Evolutionary conservation across 2,797 vertebrate species (phyloP).

Genomic region (Halcyon badia): DNA sequence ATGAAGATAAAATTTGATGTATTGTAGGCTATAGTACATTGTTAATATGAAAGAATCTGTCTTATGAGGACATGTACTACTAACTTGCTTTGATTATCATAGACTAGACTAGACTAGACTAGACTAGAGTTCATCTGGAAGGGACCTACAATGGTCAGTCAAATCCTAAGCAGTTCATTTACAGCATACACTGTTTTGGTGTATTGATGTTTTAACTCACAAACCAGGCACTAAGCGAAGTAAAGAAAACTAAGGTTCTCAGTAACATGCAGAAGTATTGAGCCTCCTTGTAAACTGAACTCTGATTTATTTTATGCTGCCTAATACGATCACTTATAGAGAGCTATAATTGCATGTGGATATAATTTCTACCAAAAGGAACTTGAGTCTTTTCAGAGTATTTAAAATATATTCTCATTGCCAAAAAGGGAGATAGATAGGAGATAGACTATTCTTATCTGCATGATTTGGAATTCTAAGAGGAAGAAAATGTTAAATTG

Average conservation of each 20-base stretch:
- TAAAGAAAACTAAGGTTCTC: not conserved
- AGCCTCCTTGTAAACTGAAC: not conserved
- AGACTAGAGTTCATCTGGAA: not conserved
- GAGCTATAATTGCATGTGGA: not conserved
- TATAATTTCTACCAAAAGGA: conserved; percentile 4
- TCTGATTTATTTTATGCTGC: not conserved
- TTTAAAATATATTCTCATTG: not conserved
- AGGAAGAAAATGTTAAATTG: conserved; percentile 6
- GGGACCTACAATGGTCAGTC: not conserved
- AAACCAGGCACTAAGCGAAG: not conserved
- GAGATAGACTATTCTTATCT: not conserved
- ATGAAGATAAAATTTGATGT: rapidly evolving
- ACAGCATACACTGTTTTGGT: not conserved
- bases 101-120: not conserved
- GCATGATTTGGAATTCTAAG: not conserved
- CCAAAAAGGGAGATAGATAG: not conserved
- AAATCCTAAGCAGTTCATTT: not conserved
- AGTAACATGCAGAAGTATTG: not conserved
- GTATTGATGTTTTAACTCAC: not conserved
- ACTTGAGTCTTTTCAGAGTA: not conserved
- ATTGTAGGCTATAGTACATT: not conserved
- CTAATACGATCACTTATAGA: not conserved
- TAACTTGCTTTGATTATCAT: not conserved
- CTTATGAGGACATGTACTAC: not conserved
- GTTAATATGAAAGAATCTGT: not conserved